Evolutionary conservation across 92 coral and sea anemone genomes (phyloP).

Genomic region (Montipora capitata): DNA sequence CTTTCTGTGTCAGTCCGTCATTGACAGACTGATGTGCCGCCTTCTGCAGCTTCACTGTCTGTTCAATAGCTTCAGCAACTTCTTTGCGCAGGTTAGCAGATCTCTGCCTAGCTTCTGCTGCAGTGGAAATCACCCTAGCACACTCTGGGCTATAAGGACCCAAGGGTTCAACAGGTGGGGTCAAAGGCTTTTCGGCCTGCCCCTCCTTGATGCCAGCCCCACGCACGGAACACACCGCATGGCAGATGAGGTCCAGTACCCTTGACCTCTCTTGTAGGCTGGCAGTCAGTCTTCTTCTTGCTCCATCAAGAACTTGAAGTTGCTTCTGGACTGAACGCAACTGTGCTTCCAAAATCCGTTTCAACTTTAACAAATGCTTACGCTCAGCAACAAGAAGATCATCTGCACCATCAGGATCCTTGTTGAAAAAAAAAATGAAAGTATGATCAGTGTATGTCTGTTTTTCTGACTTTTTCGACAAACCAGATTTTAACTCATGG

Average conservation of each 20-base stretch:
- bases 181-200: constrained; percentile 92
- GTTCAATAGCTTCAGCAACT: constrained; percentile 97
- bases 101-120: constrained; percentile 92
- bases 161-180: constrained; percentile 94
- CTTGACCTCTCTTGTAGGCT: constrained; percentile 94
- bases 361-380: constrained; percentile 88
- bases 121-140: constrained; percentile 92
- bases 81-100: constrained; percentile 88
- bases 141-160: constrained; percentile 99
- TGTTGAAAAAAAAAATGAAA: background rate
- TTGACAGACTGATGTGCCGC: constrained; percentile 97
- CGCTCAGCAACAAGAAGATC: constrained; percentile 92
- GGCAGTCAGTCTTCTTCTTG: constrained; percentile 88
- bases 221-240: constrained; percentile 96
- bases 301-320: constrained; percentile 95
- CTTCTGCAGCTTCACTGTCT: constrained; percentile 93
- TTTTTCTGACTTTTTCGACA: too few relatives aligned
- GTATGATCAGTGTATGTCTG: too few relatives aligned
- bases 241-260: constrained; percentile 94
- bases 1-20: constrained; percentile 98
- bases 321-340: constrained; percentile 98
- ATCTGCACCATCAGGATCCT: constrained; percentile 98
- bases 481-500: too few relatives aligned
- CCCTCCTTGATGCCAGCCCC: constrained; percentile 94
- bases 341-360: constrained; percentile 94